Percentiles rank a stretch among this genome's conserved stretches.
phyloP scores from a whole-genome alignment of 2,113 vertebrate genomes.

The Glareola pratincola region DNA sequence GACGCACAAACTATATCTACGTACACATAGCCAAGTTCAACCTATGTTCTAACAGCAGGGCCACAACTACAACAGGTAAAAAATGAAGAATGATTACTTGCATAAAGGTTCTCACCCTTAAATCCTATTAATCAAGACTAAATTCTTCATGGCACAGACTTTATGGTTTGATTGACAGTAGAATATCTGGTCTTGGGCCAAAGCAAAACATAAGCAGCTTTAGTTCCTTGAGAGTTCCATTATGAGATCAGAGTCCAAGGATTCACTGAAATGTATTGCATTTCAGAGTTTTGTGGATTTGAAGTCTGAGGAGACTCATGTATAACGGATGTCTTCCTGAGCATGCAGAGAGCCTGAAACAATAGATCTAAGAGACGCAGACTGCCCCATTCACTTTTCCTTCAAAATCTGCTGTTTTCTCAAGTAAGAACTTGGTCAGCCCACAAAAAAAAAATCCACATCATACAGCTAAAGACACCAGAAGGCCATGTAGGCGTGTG shows the following conservation, averaged over 20 bases:
- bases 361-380: constrained; percentile 11
- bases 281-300: not conserved
- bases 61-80: not conserved
- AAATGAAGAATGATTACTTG: not conserved
- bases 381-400: constrained; percentile 32
- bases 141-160: not conserved
- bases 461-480: not conserved
- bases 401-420: not conserved
- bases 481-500: not conserved
- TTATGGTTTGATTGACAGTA: not conserved
- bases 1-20: not conserved
- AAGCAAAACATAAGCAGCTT: not conserved
- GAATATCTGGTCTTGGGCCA: not conserved
- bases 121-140: not conserved
- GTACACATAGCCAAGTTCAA: not conserved
- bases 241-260: not conserved
- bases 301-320: not conserved
- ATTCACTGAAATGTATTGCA: not conserved
- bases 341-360: constrained; percentile 38
- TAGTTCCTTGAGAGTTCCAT: not conserved
- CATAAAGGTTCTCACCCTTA: not conserved
- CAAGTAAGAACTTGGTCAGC: not conserved
- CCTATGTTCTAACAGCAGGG: not conserved
- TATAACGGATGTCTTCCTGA: constrained; percentile 23
- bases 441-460: constrained; percentile 29